Conservation (phyloP, 2,113 vertebrate species). For the Triplophysa dalaica region DNA sequence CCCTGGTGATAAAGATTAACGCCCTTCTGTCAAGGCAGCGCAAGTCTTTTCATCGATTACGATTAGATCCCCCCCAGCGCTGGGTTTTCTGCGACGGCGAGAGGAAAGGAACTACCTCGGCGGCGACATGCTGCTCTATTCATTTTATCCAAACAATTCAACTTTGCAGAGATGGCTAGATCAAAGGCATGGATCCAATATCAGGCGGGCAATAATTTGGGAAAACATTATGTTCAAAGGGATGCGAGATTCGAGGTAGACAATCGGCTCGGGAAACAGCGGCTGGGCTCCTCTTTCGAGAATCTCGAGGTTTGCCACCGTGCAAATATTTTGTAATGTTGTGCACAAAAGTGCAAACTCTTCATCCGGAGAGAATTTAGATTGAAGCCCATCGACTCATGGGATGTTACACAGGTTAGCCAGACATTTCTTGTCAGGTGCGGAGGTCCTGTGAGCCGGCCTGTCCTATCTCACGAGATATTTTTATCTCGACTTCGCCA, state of each 20-base stretch:
- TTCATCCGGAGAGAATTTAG: neutral
- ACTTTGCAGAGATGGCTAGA: conserved; percentile 41
- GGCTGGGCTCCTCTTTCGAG: neutral
- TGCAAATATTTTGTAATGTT: neutral
- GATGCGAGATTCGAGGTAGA: conserved; percentile 17
- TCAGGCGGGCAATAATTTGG: conserved; percentile 36
- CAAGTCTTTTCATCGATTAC: conserved; percentile 61
- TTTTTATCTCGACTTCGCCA: neutral
- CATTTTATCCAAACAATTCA: conserved; percentile 53
- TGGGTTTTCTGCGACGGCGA: neutral
- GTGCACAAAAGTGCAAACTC: neutral
- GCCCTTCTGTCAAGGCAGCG: conserved; percentile 53
- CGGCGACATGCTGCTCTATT: conserved; percentile 30
- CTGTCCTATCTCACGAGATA: neutral
- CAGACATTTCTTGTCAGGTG: neutral
- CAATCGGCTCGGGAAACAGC: conserved; percentile 6
- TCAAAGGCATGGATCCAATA: conserved; percentile 49
- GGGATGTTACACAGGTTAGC: conserved; percentile 4
- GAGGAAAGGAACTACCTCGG: neutral
- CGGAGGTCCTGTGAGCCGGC: neutral
- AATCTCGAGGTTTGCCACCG: neutral
- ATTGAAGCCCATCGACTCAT: neutral
- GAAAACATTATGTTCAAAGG: conserved; percentile 40
- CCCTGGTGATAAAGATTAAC: conserved; percentile 56
- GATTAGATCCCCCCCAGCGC: conserved; percentile 60